A percentile compares a stretch with the other conserved stretches of the same genome.
phyloP scores from a whole-genome alignment of 2,888 invertebrate species.

The Chrysopilus asiliformis region DNA sequence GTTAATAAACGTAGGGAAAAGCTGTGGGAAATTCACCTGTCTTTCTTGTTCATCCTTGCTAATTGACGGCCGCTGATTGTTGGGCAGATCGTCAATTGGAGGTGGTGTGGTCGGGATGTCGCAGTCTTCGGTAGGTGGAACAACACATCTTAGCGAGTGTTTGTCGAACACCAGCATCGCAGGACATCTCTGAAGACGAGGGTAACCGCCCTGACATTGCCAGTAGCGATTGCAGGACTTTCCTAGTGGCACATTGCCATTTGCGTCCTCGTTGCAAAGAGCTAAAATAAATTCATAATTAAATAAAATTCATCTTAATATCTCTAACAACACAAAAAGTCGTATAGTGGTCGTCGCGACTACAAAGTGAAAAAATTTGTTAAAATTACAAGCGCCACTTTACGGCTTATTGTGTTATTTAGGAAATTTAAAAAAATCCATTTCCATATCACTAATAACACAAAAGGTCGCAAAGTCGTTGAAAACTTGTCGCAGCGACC shows the following conservation, averaged over 20 bases:
- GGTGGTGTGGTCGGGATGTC: constrained; percentile 67
- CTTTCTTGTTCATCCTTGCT: constrained; percentile 13
- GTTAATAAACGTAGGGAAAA: too few relatives aligned
- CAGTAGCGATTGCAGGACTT: constrained; percentile 90
- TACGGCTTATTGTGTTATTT: too few relatives aligned
- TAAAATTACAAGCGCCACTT: too few relatives aligned
- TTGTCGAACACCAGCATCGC: constrained; percentile 83
- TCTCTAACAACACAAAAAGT: too few relatives aligned
- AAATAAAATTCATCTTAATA: too few relatives aligned
- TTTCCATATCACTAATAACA: too few relatives aligned
- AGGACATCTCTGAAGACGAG: constrained; percentile 77
- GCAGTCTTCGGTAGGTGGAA: constrained; percentile 82
- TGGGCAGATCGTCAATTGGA: constrained; percentile 38
- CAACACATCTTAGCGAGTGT: constrained; percentile 68
- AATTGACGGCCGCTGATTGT: constrained; percentile 9
- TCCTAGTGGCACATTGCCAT: constrained; percentile 80
- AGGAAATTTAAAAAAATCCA: too few relatives aligned
- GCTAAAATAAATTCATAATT: constrained; percentile 52
- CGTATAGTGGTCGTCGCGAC: too few relatives aligned
- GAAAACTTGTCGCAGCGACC: too few relatives aligned
- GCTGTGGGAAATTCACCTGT: constrained; percentile 10
- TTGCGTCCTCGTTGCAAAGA: constrained; percentile 79
- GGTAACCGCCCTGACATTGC: constrained; percentile 90
- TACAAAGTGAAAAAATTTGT: too few relatives aligned
- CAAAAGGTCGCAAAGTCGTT: too few relatives aligned